phyloP scores from a whole-genome alignment of 2,888 invertebrate species.

The Andrena trimmerana region DNA sequence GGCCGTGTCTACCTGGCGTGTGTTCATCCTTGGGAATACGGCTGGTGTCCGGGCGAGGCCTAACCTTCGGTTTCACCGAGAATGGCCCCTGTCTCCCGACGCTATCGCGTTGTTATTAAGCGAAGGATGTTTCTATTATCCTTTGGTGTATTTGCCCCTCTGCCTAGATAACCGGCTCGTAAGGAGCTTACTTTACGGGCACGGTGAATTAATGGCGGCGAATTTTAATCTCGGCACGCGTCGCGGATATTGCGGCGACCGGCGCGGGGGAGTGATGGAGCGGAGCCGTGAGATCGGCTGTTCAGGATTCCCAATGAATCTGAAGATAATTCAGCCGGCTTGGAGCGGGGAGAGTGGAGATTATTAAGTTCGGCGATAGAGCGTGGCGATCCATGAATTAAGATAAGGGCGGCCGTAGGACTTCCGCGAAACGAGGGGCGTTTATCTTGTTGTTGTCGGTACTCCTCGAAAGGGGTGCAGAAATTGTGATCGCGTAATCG shows the following conservation, averaged over 20 bases:
- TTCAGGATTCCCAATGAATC: constrained; percentile 5
- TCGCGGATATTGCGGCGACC: neutral
- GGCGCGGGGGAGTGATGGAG: neutral
- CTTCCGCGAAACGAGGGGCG: neutral
- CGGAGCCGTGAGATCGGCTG: constrained; percentile 24
- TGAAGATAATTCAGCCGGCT: constrained; percentile 1
- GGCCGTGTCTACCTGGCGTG: constrained; percentile 76
- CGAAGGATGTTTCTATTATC: constrained; percentile 66
- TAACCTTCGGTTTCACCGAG: constrained; percentile 55
- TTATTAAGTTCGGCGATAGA: constrained; percentile 13
- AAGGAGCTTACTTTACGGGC: constrained; percentile 56
- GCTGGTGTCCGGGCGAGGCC: constrained; percentile 29
- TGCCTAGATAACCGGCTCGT: constrained; percentile 47
- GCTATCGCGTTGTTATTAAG: constrained; percentile 55
- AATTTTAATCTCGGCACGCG: constrained; percentile 35
- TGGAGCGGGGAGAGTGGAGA: neutral
- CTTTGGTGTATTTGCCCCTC: constrained; percentile 53
- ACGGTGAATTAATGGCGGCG: constrained; percentile 32
- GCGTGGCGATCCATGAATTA: constrained; percentile 16
- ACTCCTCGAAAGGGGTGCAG: neutral
- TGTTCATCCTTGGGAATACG: constrained; percentile 75
- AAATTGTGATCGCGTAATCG: constrained; percentile 15
- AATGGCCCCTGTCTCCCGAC: constrained; percentile 48
- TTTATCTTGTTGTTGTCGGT: constrained; percentile 14
- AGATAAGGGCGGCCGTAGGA: neutral